Evolutionary conservation across 2,888 invertebrate species (phyloP).

Genomic region (Agonopterix alstromeriana): DNA sequence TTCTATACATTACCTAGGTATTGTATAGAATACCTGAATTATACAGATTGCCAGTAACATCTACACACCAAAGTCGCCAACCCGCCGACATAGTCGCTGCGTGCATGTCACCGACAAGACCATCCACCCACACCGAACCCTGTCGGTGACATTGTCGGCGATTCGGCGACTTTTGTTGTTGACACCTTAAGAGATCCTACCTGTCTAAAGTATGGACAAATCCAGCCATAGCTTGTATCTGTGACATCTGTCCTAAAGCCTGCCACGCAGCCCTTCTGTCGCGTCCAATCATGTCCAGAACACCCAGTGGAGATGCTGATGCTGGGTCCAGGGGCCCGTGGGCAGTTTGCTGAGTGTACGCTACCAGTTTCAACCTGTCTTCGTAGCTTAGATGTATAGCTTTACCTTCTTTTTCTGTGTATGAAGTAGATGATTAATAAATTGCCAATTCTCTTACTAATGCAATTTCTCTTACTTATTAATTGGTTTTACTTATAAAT

Average conservation of each 20-base stretch:
- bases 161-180: too few species aligned
- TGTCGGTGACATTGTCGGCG: too few species aligned
- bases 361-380: slow-evolving; percentile 93
- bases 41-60: too few species aligned
- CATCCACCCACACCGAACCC: too few species aligned
- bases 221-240: slow-evolving; percentile 92
- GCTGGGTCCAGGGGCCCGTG: slow-evolving; percentile 88
- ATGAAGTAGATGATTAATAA: neutral
- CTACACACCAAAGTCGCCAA: too few species aligned
- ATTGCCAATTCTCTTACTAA: neutral
- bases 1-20: too few species aligned
- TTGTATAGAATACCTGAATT: too few species aligned
- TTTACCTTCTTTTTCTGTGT: slow-evolving; percentile 97
- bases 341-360: slow-evolving; percentile 92
- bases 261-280: slow-evolving; percentile 97
- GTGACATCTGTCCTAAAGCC: slow-evolving; percentile 88
- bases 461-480: neutral
- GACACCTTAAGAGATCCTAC: slow-evolving; percentile 23
- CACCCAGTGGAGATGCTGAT: slow-evolving; percentile 88
- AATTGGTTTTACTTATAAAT: neutral
- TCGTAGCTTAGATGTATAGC: slow-evolving; percentile 96
- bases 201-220: slow-evolving; percentile 92
- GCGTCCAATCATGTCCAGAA: slow-evolving; percentile 95
- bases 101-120: too few species aligned
- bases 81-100: too few species aligned